A percentile compares a stretch with the other conserved stretches of the same genome.
These are phyloP conservation scores for Erinaceus europaeus DNA, from an alignment of 2,113 vertebrate species.

Conservation along the genomic window DNA sequence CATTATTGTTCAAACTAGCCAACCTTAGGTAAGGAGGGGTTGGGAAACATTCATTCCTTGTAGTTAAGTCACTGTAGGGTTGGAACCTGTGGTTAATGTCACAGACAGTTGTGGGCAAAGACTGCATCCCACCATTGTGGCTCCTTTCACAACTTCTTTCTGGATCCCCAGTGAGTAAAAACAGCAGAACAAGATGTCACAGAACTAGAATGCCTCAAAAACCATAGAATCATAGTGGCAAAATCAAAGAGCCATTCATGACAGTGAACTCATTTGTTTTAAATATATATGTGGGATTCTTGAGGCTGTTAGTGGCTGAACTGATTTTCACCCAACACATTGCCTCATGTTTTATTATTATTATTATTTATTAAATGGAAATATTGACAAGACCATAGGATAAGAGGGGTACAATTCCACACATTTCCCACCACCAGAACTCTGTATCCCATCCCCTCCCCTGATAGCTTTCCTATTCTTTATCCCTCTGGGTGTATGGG, in stretches of 20 bases:
- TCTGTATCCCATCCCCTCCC: no score
- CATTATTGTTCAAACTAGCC: neutral
- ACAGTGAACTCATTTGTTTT: neutral
- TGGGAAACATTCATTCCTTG: neutral
- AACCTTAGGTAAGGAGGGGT: neutral
- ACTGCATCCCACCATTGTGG: rapidly evolving
- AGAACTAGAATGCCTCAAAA: neutral
- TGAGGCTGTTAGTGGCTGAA: neutral
- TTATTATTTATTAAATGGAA: no score
- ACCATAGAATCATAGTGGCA: neutral
- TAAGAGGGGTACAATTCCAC: no score
- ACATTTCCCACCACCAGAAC: no score
- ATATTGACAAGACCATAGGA: no score
- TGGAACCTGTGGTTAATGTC: neutral
- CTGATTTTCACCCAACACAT: neutral
- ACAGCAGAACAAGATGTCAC: neutral
- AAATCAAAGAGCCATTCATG: neutral
- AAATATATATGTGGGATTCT: neutral
- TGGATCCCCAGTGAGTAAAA: neutral
- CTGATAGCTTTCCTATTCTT: no score
- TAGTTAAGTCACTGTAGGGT: neutral
- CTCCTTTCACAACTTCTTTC: neutral
- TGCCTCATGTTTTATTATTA: neutral
- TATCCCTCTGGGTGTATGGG: no score
- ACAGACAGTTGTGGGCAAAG: neutral